A percentile compares a stretch with the other conserved stretches of the same genome.
Conservation (phyloP, 2,888 invertebrate species). For the Ochropleura leucogaster region DNA sequence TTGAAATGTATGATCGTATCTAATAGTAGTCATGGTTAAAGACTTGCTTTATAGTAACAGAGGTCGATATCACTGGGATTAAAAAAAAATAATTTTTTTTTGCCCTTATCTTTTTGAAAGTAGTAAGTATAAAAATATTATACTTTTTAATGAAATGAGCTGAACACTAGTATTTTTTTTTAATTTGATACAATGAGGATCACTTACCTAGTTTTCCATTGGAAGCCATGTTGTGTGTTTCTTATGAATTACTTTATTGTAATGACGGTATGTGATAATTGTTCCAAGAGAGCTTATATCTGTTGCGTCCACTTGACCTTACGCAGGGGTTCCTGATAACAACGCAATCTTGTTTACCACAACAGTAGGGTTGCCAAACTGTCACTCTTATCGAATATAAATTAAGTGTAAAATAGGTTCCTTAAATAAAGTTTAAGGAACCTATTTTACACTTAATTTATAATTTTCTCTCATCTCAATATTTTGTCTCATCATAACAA, state of each 20-base stretch:
- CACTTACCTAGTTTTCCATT: conserved; percentile 87
- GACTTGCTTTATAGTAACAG: neutral
- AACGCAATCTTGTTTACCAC: conserved; percentile 76
- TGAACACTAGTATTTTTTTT: neutral
- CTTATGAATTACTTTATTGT: conserved; percentile 68
- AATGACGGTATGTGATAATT: conserved; percentile 73
- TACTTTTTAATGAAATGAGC: neutral
- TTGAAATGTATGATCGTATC: neutral
- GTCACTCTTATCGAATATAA: neutral
- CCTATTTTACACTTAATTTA: too few species aligned
- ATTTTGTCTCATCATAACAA: too few species aligned
- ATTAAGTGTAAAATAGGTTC: neutral
- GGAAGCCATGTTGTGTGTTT: conserved; percentile 79
- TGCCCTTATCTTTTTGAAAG: neutral
- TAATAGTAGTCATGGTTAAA: neutral
- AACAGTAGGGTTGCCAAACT: conserved; percentile 71
- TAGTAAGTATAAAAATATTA: neutral
- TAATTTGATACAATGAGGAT: neutral
- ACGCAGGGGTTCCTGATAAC: conserved; percentile 88
- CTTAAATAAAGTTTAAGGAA: too few species aligned
- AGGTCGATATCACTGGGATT: neutral
- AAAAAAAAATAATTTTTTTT: too few species aligned
- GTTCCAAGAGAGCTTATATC: conserved; percentile 65
- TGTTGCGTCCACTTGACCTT: conserved; percentile 78
- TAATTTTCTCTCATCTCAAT: too few species aligned